A percentile compares a stretch with the other conserved stretches of the same genome.
Evolutionary conservation across 2,113 vertebrate species (phyloP).

Genomic region (Acinonyx jubatus): DNA sequence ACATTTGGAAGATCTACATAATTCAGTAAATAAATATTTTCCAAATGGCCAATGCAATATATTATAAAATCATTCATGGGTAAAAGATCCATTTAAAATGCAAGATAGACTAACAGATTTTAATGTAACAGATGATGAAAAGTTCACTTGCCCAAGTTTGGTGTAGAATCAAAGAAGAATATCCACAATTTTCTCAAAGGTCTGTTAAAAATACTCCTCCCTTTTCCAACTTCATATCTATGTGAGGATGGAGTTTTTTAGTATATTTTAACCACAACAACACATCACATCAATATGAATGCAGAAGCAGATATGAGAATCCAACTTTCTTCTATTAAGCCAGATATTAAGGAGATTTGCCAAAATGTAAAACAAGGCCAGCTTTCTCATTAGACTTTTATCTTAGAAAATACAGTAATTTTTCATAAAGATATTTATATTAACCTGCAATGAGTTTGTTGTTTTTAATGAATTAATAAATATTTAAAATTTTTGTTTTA

Average conservation of each 20-base stretch:
- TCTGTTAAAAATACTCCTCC: constrained; percentile 26
- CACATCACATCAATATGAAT: background rate
- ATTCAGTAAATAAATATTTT: background rate
- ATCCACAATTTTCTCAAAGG: background rate
- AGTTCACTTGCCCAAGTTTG: constrained; percentile 19
- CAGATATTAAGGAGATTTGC: constrained; percentile 24
- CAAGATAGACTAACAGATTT: background rate
- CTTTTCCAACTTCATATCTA: background rate
- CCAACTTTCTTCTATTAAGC: background rate
- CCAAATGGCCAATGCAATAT: background rate
- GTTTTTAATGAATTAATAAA: constrained; percentile 48
- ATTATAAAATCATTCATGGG: background rate
- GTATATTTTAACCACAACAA: background rate
- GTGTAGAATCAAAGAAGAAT: background rate
- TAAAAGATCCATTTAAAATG: constrained; percentile 27
- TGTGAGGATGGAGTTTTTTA: background rate
- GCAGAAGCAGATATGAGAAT: background rate
- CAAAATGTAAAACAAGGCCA: constrained; percentile 34
- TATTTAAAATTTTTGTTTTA: constrained; percentile 47
- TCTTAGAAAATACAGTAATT: constrained; percentile 23
- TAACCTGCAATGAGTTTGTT: constrained; percentile 19
- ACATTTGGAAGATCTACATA: background rate
- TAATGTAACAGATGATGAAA: background rate
- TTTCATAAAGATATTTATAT: constrained; percentile 37
- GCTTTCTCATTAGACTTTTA: constrained; percentile 40